phyloP scores from a whole-genome alignment of 2,888 invertebrate species.

The Callyntrura guangdongensis region DNA sequence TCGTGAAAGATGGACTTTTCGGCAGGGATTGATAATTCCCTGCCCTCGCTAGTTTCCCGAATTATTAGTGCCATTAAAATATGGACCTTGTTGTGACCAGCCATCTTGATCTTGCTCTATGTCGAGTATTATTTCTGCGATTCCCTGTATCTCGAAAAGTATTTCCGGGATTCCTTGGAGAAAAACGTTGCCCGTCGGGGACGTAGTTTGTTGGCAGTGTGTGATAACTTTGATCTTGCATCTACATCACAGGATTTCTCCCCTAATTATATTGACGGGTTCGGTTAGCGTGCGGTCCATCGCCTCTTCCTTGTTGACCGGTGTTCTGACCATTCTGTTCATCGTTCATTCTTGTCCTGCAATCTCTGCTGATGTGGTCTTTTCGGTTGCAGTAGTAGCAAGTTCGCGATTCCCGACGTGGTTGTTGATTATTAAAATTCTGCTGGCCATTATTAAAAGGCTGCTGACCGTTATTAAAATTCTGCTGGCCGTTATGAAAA shows the following conservation, averaged over 20 bases:
- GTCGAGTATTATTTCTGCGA: neutral
- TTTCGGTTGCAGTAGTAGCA: neutral
- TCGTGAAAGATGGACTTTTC: no score
- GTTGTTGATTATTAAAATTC: no score
- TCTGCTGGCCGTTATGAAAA: no score
- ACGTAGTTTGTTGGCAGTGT: no score
- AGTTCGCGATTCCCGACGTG: neutral
- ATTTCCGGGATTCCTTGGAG: no score
- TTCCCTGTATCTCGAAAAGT: neutral
- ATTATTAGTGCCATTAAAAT: neutral
- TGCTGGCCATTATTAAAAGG: no score
- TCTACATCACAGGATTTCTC: neutral
- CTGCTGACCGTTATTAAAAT: no score
- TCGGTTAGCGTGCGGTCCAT: neutral
- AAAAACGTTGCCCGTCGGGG: no score
- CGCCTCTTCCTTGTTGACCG: neutral
- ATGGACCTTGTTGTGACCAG: neutral
- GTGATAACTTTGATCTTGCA: neutral
- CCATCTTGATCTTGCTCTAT: neutral
- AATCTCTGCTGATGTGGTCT: neutral
- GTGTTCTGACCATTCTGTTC: neutral
- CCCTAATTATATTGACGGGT: neutral
- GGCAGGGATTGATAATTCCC: no score
- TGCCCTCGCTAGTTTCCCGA: no score
- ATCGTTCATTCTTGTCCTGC: neutral